Base-by-base conservation (phyloP, 2,888 invertebrate genomes). In the Dione vanillae region DNA sequence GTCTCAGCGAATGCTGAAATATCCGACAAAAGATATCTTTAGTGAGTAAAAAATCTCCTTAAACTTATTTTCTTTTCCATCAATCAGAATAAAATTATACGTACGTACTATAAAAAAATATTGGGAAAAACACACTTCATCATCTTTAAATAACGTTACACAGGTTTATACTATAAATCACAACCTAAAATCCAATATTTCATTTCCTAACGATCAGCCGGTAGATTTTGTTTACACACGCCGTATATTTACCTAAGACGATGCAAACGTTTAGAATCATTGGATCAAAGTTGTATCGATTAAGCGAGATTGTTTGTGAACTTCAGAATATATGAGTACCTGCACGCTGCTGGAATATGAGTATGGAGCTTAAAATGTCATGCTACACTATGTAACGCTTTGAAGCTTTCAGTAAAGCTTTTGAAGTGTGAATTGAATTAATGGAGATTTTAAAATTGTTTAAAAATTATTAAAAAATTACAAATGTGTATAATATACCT, bases 231-330 rank as follows among this genome's bases (percentile, higher is more conserved):
- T 56, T 69, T 56, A 49, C 45, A 20, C 14, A 35, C 35, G 16
- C 45, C 43, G 37, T 47, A 51, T 62, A 54, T 64, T 64, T 69
- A 41, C 69, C 20, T 69, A 69, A 45, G 64, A 45, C 47, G 49
- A 45, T 51, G 59, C 49, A 27, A 66, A 45, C 43, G 43, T 51
- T 70, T 67, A 67, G 64, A 41, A 8, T 49, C 35, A 56, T 51
- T 40, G 37, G 64, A 67, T 64, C 71, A 67, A 71, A 71, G 62
- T 54, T 49, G 16, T 64, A 71, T 71, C 71, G 71, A 71, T 71
- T 71, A 43, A 52, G 14, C 16, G 19, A 58, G 58, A 64, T 67
- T 64, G 67, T 71, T 64, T 64, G 61, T 65, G 37, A 40, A 70
- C 41, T 59, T 52, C 20, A n/a, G 16, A 19, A 51, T 59, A 49